phyloP scores from a whole-genome alignment of 2,888 invertebrate species.

The Spilarctia lutea region DNA sequence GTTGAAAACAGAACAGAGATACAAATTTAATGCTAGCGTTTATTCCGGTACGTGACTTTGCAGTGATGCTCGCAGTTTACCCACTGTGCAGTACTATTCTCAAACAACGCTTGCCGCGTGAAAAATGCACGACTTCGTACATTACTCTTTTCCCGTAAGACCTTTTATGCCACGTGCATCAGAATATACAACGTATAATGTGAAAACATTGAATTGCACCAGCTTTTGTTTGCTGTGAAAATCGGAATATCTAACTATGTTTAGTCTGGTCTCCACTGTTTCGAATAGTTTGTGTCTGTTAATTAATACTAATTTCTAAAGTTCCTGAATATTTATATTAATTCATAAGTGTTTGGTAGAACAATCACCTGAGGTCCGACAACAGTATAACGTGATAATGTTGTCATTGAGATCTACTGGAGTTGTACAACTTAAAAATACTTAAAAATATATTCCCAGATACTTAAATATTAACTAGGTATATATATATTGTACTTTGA shows the following conservation, averaged over 20 bases:
- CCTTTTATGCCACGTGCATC: slow-evolving; percentile 53
- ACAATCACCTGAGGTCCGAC: neutral
- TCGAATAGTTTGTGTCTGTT: neutral
- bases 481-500: neutral
- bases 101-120: slow-evolving; percentile 56
- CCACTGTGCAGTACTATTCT: slow-evolving; percentile 43
- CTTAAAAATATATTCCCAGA: neutral
- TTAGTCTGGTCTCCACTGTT: slow-evolving; percentile 2
- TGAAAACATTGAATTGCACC: slow-evolving; percentile 36
- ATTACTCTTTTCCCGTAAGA: slow-evolving; percentile 61
- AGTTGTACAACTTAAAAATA: neutral
- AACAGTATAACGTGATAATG: neutral
- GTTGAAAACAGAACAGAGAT: slow-evolving; percentile 2
- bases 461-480: neutral
- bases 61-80: slow-evolving; percentile 48
- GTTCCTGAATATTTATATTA: neutral
- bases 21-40: slow-evolving; percentile 37
- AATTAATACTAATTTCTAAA: neutral
- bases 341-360: neutral
- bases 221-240: slow-evolving; percentile 43
- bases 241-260: slow-evolving; percentile 37
- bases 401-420: neutral
- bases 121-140: slow-evolving; percentile 63
- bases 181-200: slow-evolving; percentile 56
- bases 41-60: slow-evolving; percentile 55